Base-by-base conservation (phyloP, 2,888 invertebrate genomes). In the Idaea biselata region DNA sequence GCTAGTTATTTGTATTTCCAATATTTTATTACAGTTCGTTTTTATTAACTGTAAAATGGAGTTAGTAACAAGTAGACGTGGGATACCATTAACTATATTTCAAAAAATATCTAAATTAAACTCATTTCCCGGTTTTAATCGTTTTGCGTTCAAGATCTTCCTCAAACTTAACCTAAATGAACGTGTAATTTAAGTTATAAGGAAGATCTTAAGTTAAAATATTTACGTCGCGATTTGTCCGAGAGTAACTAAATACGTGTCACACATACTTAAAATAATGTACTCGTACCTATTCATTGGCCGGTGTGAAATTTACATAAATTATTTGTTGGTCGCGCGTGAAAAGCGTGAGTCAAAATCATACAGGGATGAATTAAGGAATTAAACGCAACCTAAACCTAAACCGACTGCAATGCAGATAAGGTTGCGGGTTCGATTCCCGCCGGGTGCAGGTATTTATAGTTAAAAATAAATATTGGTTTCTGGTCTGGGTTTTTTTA, bases 271-370 rank as follows among this genome's bases (percentile, higher is more conserved):
- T 82, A 44, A 44, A 44, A 44, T 44, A 44, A 44, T 44, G 44
- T 44, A 44, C 44, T 44, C 44, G 44, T 14, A 44, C 44, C 44
- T 44, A 88, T 83, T 77, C 76, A 73, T 76, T 76, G 81, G 79
- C 74, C 67, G 78, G 75, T 73, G 77, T 69, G 75, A 81, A 63
- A 91, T 90, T 89, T 85, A 77, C 91, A 91, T 92, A 88, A 86
- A 91, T 91, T 89, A 91, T 86, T 88, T 82, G 79, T 85, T 83
- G 85, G 86, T 85, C 86, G 84, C 83, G 88, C 91, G 88, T 90
- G 90, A 89, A 89, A 82, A 84, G 85, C 87, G 89, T 90, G 91
- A 90, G 82, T 88, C 85, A 88, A 81, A 76, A 78, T 75, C 76
- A 75, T 79, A 79, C 79, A 78, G 80, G 55, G 68, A 25, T 18